Evolutionary conservation across 2,113 vertebrate genomes (phyloP).

Genomic region (Dicentrarchus labrax): DNA sequence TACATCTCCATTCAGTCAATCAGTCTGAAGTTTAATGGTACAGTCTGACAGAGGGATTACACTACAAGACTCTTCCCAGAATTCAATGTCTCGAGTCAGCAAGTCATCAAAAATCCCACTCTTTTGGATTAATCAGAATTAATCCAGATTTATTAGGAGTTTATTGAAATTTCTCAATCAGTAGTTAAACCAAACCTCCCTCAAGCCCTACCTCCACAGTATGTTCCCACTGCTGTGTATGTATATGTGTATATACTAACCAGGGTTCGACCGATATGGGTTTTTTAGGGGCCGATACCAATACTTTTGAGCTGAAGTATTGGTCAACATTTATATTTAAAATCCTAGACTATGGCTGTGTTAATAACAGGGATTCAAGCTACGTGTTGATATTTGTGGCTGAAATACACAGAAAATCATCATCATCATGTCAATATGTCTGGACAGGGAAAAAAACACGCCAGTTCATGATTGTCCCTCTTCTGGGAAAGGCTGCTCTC

Average conservation of each 20-base stretch:
- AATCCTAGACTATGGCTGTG: too few relatives aligned
- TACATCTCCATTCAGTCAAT: neutral
- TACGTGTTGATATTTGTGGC: constrained; percentile 26
- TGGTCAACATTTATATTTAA: neutral
- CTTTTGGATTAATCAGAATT: neutral
- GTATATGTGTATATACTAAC: constrained; percentile 36
- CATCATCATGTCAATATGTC: neutral
- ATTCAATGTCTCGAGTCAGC: constrained; percentile 19
- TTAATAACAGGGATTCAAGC: neutral
- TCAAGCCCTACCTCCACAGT: constrained; percentile 41
- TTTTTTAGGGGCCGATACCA: neutral
- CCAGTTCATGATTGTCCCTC: neutral
- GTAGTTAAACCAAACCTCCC: constrained; percentile 51
- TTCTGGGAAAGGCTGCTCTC: too few relatives aligned
- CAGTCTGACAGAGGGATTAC: constrained; percentile 22
- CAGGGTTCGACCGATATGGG: neutral
- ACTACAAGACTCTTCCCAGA: constrained; percentile 38
- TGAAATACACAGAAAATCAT: constrained; percentile 8
- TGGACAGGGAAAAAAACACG: too few relatives aligned
- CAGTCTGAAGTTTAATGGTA: constrained; percentile 21
- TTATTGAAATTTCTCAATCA: constrained; percentile 13
- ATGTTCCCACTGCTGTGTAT: constrained; percentile 26
- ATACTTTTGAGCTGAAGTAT: neutral
- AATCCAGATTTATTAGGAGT: constrained; percentile 3
- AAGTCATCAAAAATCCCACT: constrained; percentile 4